phyloP scores from a whole-genome alignment of 2,113 vertebrate genomes.

The Mormyrus iriodes region DNA sequence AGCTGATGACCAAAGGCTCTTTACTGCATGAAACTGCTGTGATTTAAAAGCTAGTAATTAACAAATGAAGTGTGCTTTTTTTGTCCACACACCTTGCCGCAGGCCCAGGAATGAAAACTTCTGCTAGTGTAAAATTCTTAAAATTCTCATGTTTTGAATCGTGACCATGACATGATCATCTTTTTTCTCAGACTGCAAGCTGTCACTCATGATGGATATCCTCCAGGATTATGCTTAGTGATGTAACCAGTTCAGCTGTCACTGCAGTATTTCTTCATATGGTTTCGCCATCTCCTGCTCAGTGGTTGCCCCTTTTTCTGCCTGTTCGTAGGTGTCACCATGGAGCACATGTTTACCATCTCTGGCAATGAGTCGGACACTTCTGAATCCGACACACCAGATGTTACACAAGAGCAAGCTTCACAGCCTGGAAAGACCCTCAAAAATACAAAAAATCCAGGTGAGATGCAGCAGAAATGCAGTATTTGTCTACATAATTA shows the following conservation, averaged over 20 bases:
- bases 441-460: slow-evolving; percentile 31
- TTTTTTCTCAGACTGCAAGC: not conserved
- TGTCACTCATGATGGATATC: not conserved
- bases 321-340: slow-evolving; percentile 50
- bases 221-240: not conserved
- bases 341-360: slow-evolving; percentile 56
- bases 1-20: not conserved
- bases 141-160: not conserved
- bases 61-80: not conserved
- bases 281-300: not conserved
- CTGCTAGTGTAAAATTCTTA: not conserved
- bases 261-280: not conserved
- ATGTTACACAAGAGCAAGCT: not conserved
- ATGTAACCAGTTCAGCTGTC: not conserved
- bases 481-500: not conserved
- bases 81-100: not conserved
- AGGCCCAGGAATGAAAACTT: not conserved
- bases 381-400: slow-evolving; percentile 31
- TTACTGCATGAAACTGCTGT: not conserved
- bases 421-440: slow-evolving; percentile 12
- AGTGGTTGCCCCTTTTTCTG: not conserved
- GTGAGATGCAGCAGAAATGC: slow-evolving; percentile 27
- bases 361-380: slow-evolving; percentile 64
- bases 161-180: not conserved
- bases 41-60: not conserved